phyloP scores from a whole-genome alignment of 2,888 invertebrate genomes.

The Cryptosula pallasiana region DNA sequence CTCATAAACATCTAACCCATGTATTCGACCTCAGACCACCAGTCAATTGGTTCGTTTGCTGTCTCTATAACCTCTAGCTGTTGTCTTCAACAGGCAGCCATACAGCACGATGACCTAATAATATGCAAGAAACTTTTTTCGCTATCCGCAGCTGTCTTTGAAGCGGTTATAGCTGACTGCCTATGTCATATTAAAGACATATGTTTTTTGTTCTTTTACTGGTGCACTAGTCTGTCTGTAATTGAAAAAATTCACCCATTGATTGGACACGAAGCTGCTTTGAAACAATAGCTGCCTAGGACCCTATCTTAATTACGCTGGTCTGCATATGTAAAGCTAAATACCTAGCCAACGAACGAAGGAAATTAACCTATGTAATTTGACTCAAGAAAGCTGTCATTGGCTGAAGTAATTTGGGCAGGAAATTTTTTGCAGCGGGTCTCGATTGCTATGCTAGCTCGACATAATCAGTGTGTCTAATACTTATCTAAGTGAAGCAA shows the following conservation, averaged over 20 bases:
- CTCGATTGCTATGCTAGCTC: not conserved
- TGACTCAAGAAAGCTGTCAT: slow-evolving; percentile 16
- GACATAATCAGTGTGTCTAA: not conserved
- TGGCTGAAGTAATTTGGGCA: not conserved
- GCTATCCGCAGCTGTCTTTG: not conserved
- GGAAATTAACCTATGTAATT: slow-evolving; percentile 20
- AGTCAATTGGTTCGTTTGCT: not conserved
- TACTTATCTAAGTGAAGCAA: slow-evolving; percentile 19
- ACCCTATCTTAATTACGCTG: not conserved
- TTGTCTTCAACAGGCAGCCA: too few relatives aligned
- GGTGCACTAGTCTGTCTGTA: slow-evolving; percentile 20
- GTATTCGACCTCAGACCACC: not conserved
- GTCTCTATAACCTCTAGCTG: too few relatives aligned
- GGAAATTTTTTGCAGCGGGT: slow-evolving; percentile 19
- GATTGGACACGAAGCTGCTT: not conserved
- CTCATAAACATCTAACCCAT: not conserved
- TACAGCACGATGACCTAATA: not conserved
- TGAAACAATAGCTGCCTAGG: not conserved
- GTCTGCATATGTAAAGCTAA: slow-evolving; percentile 19
- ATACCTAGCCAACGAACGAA: slow-evolving; percentile 5
- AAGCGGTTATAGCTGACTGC: not conserved
- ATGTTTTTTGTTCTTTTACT: slow-evolving; percentile 16
- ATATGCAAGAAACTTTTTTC: not conserved
- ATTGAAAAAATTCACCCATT: slow-evolving; percentile 18
- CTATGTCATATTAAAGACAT: not conserved